Evolutionary conservation across 2,888 invertebrate species (phyloP), one percentile per base, ranked within the genome.

Genomic region (Plebejus melissa): DNA sequence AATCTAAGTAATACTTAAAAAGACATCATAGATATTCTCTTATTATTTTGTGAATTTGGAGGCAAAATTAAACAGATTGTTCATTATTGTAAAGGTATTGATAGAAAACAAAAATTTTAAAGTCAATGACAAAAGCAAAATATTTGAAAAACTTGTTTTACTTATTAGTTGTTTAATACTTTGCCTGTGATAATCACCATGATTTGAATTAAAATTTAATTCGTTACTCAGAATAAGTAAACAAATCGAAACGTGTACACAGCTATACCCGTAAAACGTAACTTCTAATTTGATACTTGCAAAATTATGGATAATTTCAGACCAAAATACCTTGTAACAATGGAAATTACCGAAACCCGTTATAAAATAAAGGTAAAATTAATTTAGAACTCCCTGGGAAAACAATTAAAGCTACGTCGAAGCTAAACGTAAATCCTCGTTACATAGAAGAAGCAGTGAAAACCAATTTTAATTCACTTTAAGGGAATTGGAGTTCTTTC

Each of bases 401-500:
- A 79, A 79, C 79, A 79, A 79, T 79, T 79, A 79, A 79, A 77
- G 70, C 78, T 75, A 71, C 77, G 77, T 79, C 76, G 76, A 77
- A 77, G 75, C 76, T 76, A 78, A 80, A 80, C 79, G 81, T 82
- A 82, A 82, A 82, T 82, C 79, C 81, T 79, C 76, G 78, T 81
- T 79, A 81, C 79, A 78, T 74, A 75, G 77, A 75, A 77, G 79
- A 80, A 79, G 79, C 80, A 80, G 79, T 79, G 80, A 80, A 80
- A 81, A 80, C 78, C 81, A 81, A 82, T 85, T 86, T 86, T 83
- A 87, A 87, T 88, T 87, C 84, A 84, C 82, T 87, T 84, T 83
- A 83, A 83, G 82, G 81, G 81, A 82, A 83, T 84, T 83, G 83
- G 82, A 82, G 84, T 87, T 88, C 89, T 87, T 88, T 88, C 83